Evolutionary conservation across 2,113 vertebrate species (phyloP), one percentile per base, ranked within the genome.

Genomic region (Stigmatopora argus): DNA sequence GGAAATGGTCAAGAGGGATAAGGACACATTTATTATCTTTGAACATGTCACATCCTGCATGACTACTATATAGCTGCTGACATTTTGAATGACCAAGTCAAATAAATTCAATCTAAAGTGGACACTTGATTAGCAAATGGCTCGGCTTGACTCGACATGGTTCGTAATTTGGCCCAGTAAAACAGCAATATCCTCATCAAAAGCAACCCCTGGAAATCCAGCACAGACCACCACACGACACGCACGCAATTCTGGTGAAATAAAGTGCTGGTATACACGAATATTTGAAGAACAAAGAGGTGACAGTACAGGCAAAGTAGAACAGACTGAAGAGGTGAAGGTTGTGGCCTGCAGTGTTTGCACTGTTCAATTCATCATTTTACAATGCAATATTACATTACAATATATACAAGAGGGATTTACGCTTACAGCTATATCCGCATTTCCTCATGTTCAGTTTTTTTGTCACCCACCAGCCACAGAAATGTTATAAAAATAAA

Each of bases 301-400:
- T 73, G 71, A 69, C 70, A 74, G 38, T 63, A 81, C 70, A 66
- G 62, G 72, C 77, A 66, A 73, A 64, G 45, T 46, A 69, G 23
- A 70, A 70, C 70, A 46, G 64, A 76, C 65, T 71, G 58, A 79
- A 72, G 81, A 64, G 53, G 58, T 70, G 78, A 73, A 62, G 18
- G 34, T 71, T 77, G 84, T 82, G 79, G 83, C 77, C 82, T 74
- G 79, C 75, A 82, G 85, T 80, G 77, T 70, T 80, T 86, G 64
- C 78, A 61, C 19, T 45, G 58, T 45, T 90, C 85, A 88, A 89
- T 86, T 79, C 86, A 86, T 92, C 85, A 93, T 93, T 31, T 91
- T 93, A 95, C 90, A 94, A 85, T 92, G 88, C 84, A 90, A 92
- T 89, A 92, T 91, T 92, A 94, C 89, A 93, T 72, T 94, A 94